Conservation (phyloP, 2,888 invertebrate genomes). For the Apotomis capreana region DNA sequence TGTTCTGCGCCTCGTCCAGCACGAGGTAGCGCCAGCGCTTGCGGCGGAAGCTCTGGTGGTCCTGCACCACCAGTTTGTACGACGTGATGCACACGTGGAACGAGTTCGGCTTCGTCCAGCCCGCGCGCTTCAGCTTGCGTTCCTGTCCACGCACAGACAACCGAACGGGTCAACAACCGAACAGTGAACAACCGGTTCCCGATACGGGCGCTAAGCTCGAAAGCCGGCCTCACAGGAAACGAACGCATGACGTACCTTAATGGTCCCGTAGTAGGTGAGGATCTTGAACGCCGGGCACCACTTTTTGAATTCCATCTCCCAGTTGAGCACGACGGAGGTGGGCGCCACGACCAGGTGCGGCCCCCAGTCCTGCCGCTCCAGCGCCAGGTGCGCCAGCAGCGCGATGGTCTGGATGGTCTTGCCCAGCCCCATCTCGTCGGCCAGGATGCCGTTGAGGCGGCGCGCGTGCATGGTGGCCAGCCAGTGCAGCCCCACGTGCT, state of each 20-base stretch:
- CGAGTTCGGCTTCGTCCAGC: constrained; percentile 99
- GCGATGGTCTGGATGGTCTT: constrained; percentile 99
- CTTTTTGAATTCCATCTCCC: constrained; percentile 99
- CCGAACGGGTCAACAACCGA: not conserved
- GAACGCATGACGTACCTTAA: constrained; percentile 80
- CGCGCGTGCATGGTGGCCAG: constrained; percentile 97
- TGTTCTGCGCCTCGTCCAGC: constrained; percentile 99
- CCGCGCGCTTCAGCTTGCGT: constrained; percentile 93
- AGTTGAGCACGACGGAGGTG: constrained; percentile 99
- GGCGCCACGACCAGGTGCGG: constrained; percentile 99
- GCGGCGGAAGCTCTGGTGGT: constrained; percentile 97
- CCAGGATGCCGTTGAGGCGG: constrained; percentile 97
- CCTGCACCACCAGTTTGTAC: constrained; percentile 98
- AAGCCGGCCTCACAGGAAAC: too few species aligned
- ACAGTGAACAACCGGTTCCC: too few species aligned
- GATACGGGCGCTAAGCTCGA: too few species aligned
- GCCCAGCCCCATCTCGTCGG: constrained; percentile 98
- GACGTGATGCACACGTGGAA: constrained; percentile 99
- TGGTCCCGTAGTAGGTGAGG: constrained; percentile 98
- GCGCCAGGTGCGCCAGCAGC: constrained; percentile 95
- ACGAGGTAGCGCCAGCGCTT: constrained; percentile 99
- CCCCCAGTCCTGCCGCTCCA: constrained; percentile 97
- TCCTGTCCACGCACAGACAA: constrained; percentile 75
- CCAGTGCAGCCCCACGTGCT: constrained; percentile 99
- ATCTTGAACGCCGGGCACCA: constrained; percentile 99